These are phyloP conservation scores for Psittacula cyanocephala DNA, from an alignment of 2,113 vertebrate genomes.

Conservation along the genomic window DNA sequence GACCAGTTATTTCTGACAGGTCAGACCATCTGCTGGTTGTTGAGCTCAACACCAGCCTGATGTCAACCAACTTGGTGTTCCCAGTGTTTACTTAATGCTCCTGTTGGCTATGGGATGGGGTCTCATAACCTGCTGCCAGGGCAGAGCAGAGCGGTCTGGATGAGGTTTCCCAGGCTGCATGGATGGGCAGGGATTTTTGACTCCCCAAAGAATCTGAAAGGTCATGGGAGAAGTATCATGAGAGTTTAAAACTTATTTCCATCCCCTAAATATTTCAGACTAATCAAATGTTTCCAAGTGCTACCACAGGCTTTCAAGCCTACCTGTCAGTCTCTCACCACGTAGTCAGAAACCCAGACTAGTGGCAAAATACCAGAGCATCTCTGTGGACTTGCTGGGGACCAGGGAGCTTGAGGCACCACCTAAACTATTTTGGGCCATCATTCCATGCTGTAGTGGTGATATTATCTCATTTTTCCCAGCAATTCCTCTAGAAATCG, in stretches of 20 bases:
- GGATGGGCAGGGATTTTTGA: background rate
- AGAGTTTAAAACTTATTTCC: background rate
- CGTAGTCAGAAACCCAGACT: background rate
- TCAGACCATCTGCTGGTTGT: background rate
- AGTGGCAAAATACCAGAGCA: background rate
- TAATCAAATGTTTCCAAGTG: background rate
- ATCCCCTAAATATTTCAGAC: accelerated
- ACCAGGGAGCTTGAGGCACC: background rate
- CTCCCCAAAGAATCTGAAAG: background rate
- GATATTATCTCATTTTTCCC: background rate
- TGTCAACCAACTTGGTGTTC: background rate
- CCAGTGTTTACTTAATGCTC: background rate
- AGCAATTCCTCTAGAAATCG: background rate
- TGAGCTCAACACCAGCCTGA: background rate
- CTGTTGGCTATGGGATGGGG: background rate
- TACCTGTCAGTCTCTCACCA: background rate
- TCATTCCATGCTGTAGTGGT: background rate
- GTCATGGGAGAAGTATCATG: accelerated
- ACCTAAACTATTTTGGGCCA: background rate
- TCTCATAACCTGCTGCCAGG: background rate
- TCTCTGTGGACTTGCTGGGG: background rate
- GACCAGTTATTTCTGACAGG: background rate
- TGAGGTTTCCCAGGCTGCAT: accelerated
- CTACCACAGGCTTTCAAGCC: background rate
- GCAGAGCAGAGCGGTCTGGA: background rate